A percentile compares a stretch with the other conserved stretches of the same genome.
phyloP scores from a whole-genome alignment of 1,140 invertebrate species.

The Phenacoccus solenopsis region DNA sequence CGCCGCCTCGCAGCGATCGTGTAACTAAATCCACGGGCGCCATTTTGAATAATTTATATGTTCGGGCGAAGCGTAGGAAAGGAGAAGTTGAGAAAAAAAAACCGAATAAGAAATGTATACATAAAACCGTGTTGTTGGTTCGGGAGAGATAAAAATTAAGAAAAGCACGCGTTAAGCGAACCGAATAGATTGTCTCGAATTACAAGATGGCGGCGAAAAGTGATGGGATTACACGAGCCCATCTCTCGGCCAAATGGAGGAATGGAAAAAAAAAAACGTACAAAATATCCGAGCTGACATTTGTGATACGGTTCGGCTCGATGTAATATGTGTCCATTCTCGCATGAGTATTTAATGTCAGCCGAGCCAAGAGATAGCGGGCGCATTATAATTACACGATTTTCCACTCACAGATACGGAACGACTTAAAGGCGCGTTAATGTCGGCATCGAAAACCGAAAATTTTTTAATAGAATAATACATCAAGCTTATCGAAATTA shows the following conservation, averaged over 20 bases:
- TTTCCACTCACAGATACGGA: conserved; percentile 8
- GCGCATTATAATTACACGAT: conserved; percentile 14
- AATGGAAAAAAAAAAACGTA: conserved; percentile 4
- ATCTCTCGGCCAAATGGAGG: background rate
- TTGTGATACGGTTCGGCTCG: conserved; percentile 1
- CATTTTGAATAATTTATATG: conserved; percentile 10
- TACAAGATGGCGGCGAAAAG: conserved; percentile 9
- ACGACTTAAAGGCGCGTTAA: conserved; percentile 9
- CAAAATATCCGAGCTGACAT: conserved; percentile 12
- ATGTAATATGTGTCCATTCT: conserved; percentile 11
- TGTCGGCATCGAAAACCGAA: too few relatives aligned
- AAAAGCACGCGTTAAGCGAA: conserved; percentile 15
- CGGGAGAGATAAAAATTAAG: background rate
- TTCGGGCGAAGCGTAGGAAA: too few relatives aligned
- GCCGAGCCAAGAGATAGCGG: background rate
- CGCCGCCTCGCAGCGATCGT: background rate
- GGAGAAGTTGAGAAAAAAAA: too few relatives aligned
- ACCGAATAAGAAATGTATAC: too few relatives aligned
- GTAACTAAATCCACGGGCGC: conserved; percentile 10
- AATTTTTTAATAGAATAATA: too few relatives aligned
- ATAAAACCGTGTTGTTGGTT: too few relatives aligned
- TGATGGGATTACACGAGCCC: conserved; percentile 6
- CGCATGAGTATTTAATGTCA: conserved; percentile 17
- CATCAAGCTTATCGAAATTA: too few relatives aligned
- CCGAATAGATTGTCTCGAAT: conserved; percentile 12